Evolutionary conservation across 2,113 vertebrate species (phyloP).

Genomic region (Australoheros scitulus): DNA sequence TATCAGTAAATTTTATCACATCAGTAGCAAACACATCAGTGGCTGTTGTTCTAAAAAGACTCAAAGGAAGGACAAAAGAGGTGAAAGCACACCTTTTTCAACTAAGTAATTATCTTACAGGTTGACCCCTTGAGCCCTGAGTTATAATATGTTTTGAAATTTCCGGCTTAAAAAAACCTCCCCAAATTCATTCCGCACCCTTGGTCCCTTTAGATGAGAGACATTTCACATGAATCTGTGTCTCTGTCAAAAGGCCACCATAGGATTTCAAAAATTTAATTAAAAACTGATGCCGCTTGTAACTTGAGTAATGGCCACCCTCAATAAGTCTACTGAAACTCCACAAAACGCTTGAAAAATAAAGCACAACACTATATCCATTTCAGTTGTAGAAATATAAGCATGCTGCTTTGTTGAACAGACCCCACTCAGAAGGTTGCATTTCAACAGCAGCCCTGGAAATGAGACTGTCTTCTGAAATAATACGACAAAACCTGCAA

Average conservation of each 20-base stretch:
- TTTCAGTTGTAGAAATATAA: neutral
- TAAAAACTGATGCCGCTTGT: neutral
- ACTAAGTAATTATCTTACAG: neutral
- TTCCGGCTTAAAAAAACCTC: neutral
- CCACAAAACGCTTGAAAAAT: neutral
- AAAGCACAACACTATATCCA: neutral
- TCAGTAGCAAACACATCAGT: neutral
- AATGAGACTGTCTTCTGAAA: neutral
- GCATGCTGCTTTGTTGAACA: neutral
- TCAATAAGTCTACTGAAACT: neutral
- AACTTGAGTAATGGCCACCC: neutral
- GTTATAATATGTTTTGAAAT: neutral
- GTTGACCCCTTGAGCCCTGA: neutral
- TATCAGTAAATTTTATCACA: rapidly evolving
- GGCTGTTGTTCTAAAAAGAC: rapidly evolving
- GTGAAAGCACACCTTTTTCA: neutral
- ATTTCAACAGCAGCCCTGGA: neutral
- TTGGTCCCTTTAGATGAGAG: neutral
- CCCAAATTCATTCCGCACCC: neutral
- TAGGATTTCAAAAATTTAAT: neutral
- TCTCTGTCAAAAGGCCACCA: neutral
- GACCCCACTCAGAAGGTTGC: rapidly evolving
- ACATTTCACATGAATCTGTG: neutral
- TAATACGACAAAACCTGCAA: too few relatives aligned
- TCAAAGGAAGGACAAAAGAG: neutral